Evolutionary conservation across 1,140 invertebrate genomes (phyloP).

Genomic region (Marisa cornuarietis): DNA sequence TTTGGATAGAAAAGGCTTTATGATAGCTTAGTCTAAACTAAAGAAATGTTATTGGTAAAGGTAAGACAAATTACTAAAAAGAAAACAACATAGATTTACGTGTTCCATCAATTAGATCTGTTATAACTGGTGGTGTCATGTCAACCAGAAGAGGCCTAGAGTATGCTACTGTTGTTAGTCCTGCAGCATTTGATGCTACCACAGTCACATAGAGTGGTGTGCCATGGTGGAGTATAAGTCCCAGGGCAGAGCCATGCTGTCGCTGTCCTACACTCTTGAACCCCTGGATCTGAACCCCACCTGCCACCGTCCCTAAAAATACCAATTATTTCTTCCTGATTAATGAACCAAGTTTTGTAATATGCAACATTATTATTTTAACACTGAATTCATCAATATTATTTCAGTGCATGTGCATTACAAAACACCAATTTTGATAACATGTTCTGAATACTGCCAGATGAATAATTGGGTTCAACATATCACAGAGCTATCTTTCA

Average conservation of each 20-base stretch:
- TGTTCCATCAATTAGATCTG: conserved; percentile 39
- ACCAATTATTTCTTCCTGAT: too few relatives aligned
- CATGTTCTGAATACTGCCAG: too few relatives aligned
- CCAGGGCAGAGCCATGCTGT: conserved; percentile 36
- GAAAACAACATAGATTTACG: neutral
- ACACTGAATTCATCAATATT: too few relatives aligned
- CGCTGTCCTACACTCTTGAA: conserved; percentile 42
- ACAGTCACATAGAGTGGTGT: conserved; percentile 42
- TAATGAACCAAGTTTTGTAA: too few relatives aligned
- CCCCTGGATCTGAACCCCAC: conserved; percentile 45
- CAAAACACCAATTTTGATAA: too few relatives aligned
- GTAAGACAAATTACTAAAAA: neutral
- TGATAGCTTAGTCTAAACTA: neutral
- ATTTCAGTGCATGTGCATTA: too few relatives aligned
- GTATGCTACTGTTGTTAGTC: conserved; percentile 40
- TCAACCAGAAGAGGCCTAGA: conserved; percentile 40
- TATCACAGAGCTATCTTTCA: too few relatives aligned
- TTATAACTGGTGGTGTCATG: conserved; percentile 40
- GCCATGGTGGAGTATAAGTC: conserved; percentile 37
- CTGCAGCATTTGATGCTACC: conserved; percentile 48
- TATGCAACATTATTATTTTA: too few relatives aligned
- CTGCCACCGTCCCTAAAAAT: conserved; percentile 34
- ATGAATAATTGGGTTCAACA: too few relatives aligned
- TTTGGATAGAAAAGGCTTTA: neutral
- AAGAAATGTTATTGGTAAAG: neutral